Evolutionary conservation across 2,888 invertebrate species (phyloP), one percentile per base, ranked within the genome.

Genomic region (Eupithecia subumbrata): DNA sequence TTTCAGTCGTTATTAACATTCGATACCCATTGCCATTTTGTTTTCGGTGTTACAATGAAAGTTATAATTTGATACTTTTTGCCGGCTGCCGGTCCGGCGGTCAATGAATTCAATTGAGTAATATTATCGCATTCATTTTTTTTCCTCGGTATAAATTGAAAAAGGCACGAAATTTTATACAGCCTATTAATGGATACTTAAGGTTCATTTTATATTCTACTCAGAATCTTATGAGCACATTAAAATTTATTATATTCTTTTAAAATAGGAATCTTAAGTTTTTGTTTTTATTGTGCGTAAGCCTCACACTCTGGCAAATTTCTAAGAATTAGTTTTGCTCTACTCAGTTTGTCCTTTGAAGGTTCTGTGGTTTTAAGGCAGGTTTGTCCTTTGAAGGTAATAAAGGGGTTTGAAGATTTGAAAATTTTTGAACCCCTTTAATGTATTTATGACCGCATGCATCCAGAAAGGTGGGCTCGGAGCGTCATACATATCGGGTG

Each of bases 51-150:
- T 25, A 5, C 14, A 25, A 14, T 60, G 25, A 25, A 60, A 12
- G 60, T 60, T 22, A 56, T 12, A 56, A 56, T 56, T 60, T 25
- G 60, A 60, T 60, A 60, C 60, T 60, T 12, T 60, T 60, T 60
- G 22, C 60, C 60, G 60, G 25, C 37, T 5, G 37, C 37, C 37
- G 22, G 11, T 18, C 25, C 11, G 25, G 3, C 25, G 25, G 60
- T 22, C 25, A 25, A 60, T 60, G 12, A 60, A 60, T 60, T 60
- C 22, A 60, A 60, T 60, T 60, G 22, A 60, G 60, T 56, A 25
- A 56, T 11, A 56, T n/a, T 18, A n/a, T 11, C 56, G 2, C n/a
- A 56, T 56, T 4, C 8, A 2, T 5, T 25, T 60, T 56, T 25
- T 14, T 22, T 60, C 60, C 25, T 60, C 25, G 1, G 14, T 25